Percentiles rank a stretch among this genome's conserved stretches.
Evolutionary conservation across 2,797 vertebrate genomes (phyloP).

Genomic region (Spinus pinus): DNA sequence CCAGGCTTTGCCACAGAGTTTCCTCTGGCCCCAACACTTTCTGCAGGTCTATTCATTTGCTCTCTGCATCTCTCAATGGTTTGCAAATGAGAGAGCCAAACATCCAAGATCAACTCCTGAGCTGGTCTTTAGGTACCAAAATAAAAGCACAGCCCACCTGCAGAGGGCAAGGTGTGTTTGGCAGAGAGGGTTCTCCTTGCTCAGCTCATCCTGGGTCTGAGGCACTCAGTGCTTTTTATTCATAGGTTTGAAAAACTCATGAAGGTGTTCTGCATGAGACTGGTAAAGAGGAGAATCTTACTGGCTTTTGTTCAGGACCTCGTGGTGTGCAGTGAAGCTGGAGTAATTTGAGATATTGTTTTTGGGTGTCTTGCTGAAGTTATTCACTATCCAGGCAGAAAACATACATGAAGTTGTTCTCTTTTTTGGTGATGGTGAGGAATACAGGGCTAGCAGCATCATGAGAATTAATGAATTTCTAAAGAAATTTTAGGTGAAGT

Average conservation of each 20-base stretch:
- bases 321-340: not conserved
- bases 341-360: not conserved
- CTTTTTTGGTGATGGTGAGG: not conserved
- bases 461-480: not conserved
- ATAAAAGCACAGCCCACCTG: not conserved
- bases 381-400: not conserved
- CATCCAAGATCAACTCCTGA: not conserved
- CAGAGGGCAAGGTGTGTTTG: not conserved
- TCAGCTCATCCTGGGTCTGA: not conserved
- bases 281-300: not conserved
- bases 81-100: not conserved
- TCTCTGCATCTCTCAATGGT: not conserved
- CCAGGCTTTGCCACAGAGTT: not conserved
- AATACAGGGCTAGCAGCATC: not conserved
- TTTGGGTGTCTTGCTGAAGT: not conserved
- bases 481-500: not conserved
- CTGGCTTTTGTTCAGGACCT: not conserved
- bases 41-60: not conserved
- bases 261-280: not conserved
- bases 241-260: not conserved
- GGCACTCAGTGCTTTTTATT: not conserved
- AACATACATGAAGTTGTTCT: not conserved
- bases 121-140: not conserved
- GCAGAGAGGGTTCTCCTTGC: not conserved
- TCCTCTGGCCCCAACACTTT: not conserved